Conservation (phyloP, 2,888 invertebrate species). For the Lepidocyrtinus sp. region DNA sequence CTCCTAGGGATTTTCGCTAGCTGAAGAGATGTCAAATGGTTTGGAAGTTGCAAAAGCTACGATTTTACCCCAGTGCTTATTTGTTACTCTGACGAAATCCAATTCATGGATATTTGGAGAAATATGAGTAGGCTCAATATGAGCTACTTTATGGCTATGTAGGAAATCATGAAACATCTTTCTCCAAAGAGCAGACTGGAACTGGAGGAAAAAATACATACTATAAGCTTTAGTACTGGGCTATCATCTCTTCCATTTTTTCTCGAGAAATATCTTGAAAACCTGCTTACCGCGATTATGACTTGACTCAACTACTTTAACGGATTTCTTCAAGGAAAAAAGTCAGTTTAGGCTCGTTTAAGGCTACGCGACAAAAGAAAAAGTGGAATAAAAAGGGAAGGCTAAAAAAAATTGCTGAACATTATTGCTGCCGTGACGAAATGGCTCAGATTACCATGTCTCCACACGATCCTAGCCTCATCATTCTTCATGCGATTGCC, state of each 20-base stretch:
- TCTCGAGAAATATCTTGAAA: slow-evolving; percentile 47
- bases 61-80: slow-evolving; percentile 37
- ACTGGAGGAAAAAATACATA: too few species aligned
- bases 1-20: slow-evolving; percentile 69
- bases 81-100: too few species aligned
- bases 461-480: slow-evolving; percentile 69
- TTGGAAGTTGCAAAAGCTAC: slow-evolving; percentile 67
- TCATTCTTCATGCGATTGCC: slow-evolving; percentile 67
- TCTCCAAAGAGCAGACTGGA: too few species aligned
- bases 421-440: slow-evolving; percentile 69
- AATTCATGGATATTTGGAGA: too few species aligned
- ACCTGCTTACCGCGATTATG: slow-evolving; percentile 52
- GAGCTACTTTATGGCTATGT: too few species aligned
- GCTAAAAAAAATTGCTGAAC: slow-evolving; percentile 52
- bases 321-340: too few species aligned
- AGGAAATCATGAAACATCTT: too few species aligned
- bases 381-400: slow-evolving; percentile 39
- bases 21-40: slow-evolving; percentile 70
- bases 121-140: too few species aligned
- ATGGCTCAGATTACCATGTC: slow-evolving; percentile 70
- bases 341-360: too few species aligned
- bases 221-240: too few species aligned
- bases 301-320: too few species aligned
- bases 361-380: slow-evolving; percentile 48
- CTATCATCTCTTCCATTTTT: too few species aligned